These are phyloP conservation scores for Buphagus erythrorhynchus DNA, from an alignment of 2,797 vertebrate species.

Conservation along the genomic window DNA sequence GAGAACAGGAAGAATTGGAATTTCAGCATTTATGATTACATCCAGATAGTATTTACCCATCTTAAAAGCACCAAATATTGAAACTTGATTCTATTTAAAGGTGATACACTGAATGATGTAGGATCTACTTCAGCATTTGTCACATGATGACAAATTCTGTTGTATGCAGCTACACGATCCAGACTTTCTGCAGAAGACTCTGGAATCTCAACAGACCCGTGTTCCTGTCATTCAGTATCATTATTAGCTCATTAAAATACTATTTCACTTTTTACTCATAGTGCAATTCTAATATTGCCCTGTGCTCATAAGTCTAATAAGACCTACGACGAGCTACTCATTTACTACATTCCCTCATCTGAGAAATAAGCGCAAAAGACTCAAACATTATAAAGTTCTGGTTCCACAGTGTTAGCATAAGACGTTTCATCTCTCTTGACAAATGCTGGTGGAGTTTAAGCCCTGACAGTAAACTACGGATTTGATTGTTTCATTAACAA, in stretches of 20 bases:
- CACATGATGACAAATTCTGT: neutral
- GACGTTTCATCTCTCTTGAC: neutral
- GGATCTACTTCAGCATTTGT: neutral
- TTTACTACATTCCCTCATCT: neutral
- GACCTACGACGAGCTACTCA: neutral
- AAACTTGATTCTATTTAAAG: neutral
- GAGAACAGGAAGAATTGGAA: neutral
- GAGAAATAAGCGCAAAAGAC: neutral
- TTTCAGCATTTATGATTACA: neutral
- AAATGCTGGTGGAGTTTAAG: neutral
- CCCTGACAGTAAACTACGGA: neutral
- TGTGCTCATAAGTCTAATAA: neutral
- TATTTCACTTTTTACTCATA: neutral
- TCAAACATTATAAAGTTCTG: neutral
- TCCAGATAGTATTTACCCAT: neutral
- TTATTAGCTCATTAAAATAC: neutral
- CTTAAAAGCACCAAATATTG: neutral
- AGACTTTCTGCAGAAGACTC: neutral
- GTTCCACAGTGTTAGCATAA: neutral
- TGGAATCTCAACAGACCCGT: neutral
- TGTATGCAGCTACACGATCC: neutral
- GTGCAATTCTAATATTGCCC: neutral
- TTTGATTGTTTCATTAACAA: conserved; percentile 5
- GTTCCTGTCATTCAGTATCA: neutral
- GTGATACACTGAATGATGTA: neutral